These are phyloP conservation scores for Nymphicus hollandicus DNA, from an alignment of 2,113 vertebrate genomes.

Conservation along the genomic window DNA sequence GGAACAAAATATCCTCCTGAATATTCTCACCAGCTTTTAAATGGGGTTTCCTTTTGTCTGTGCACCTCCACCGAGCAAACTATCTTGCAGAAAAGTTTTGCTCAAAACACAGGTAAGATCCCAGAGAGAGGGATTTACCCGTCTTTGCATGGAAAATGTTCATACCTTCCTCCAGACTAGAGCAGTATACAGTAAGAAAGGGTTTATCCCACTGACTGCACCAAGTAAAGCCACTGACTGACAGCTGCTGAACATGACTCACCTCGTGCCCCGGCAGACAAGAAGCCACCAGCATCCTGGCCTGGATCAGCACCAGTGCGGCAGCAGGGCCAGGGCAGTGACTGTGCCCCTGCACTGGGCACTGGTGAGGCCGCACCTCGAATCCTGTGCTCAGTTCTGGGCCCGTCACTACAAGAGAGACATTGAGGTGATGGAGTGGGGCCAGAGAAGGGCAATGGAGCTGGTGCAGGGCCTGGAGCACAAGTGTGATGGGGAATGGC, in stretches of 20 bases:
- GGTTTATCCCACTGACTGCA: background rate
- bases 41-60: background rate
- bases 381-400: background rate
- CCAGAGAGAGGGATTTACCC: background rate
- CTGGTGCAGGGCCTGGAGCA: background rate
- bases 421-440: background rate
- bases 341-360: too few relatives aligned
- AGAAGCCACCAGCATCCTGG: background rate
- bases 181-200: background rate
- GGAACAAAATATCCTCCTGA: background rate
- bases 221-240: background rate
- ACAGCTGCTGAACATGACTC: background rate
- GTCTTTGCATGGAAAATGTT: fast-evolving
- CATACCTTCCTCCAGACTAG: background rate
- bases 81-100: background rate
- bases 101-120: background rate
- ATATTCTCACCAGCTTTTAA: background rate
- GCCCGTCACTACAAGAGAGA: background rate
- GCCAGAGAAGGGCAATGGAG: background rate
- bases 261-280: background rate
- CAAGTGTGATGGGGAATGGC: background rate
- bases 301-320: background rate
- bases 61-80: background rate
- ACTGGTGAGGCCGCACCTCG: background rate
- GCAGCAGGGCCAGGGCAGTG: background rate